Evolutionary conservation across 2,797 vertebrate species (phyloP).

Genomic region (Hoplostethus mediterraneus): DNA sequence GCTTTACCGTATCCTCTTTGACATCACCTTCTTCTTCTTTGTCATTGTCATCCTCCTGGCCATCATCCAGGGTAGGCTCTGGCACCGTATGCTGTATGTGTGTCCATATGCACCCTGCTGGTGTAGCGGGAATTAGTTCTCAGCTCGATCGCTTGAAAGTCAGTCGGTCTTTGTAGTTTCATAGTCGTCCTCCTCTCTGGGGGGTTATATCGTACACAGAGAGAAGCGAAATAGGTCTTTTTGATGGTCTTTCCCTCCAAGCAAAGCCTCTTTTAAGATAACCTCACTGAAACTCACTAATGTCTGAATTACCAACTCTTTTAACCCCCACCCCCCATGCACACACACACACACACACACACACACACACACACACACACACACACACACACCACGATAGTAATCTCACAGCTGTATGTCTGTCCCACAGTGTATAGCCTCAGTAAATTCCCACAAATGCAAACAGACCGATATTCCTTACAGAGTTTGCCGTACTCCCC

Average conservation of each 20-base stretch:
- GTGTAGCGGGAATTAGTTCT: neutral
- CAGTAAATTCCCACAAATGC: neutral
- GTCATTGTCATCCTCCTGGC: conserved; percentile 98
- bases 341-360: no score
- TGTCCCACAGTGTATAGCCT: conserved; percentile 6
- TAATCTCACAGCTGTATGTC: neutral
- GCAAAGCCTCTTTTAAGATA: neutral
- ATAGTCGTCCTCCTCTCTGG: conserved; percentile 6
- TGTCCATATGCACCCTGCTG: neutral
- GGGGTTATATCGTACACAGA: conserved; percentile 7
- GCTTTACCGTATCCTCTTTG: conserved; percentile 98
- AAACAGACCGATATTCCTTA: neutral
- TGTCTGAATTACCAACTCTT: neutral
- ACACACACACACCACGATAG: neutral
- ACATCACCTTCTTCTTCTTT: conserved; percentile 99
- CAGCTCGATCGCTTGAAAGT: neutral
- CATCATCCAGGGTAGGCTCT: conserved; percentile 94
- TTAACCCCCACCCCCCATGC: no score
- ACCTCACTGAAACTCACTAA: neutral
- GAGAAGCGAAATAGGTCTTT: neutral
- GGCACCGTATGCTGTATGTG: no score
- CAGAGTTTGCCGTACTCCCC: neutral
- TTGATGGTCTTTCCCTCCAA: neutral
- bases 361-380: neutral
- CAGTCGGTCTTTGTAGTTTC: conserved; percentile 5